phyloP scores from a whole-genome alignment of 2,888 invertebrate genomes.

The Coelogynopora nodosa region DNA sequence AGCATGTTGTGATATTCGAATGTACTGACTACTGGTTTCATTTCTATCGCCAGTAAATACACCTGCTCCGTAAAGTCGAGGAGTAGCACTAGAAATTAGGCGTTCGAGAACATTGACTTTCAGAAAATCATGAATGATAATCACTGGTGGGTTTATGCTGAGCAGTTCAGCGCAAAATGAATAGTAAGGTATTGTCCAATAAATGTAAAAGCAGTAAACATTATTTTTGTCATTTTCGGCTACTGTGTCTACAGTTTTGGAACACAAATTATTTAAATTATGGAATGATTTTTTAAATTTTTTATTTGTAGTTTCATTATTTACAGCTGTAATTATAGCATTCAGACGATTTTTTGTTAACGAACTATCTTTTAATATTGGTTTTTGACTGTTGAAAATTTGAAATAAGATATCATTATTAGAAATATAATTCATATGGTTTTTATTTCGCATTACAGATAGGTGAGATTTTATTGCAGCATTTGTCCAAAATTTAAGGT shows the following conservation, averaged over 20 bases:
- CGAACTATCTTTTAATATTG: not conserved
- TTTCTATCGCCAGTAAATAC: not conserved
- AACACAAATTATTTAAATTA: not conserved
- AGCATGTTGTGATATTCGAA: not conserved
- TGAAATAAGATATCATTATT: not conserved
- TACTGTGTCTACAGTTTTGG: not conserved
- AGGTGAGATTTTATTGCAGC: not conserved
- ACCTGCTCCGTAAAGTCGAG: not conserved
- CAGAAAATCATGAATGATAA: not conserved
- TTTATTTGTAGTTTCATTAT: not conserved
- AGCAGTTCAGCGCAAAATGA: not conserved
- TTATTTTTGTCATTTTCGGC: not conserved
- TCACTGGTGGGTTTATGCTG: not conserved
- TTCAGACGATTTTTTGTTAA: not conserved
- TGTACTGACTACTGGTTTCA: not conserved
- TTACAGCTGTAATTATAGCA: not conserved
- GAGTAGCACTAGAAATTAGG: not conserved
- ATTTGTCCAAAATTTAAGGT: not conserved
- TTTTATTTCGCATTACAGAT: not conserved
- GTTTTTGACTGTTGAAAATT: not conserved
- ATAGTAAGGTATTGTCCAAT: not conserved
- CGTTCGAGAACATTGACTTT: not conserved
- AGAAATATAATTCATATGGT: not conserved
- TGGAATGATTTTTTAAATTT: not conserved
- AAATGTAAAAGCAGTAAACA: not conserved